Evolutionary conservation across 2,113 vertebrate species (phyloP).

Genomic region (Rana temporaria): DNA sequence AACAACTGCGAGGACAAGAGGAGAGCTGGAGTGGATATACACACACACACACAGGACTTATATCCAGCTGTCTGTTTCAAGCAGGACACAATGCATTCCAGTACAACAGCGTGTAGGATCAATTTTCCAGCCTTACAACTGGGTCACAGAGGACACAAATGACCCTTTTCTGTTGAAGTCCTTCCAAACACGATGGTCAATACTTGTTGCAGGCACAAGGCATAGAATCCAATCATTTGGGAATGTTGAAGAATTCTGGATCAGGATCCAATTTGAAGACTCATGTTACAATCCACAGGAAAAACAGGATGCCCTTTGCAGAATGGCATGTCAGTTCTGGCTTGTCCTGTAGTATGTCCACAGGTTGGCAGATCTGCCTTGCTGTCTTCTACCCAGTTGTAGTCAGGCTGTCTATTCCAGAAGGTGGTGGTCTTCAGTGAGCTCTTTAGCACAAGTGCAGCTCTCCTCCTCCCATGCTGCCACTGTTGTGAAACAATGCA

Average conservation of each 20-base stretch:
- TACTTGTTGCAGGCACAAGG: neutral
- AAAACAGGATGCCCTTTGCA: constrained; percentile 13
- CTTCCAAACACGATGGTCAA: constrained; percentile 15
- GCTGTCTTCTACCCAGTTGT: neutral
- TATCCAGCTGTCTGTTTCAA: constrained; percentile 54
- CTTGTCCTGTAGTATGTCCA: constrained; percentile 20
- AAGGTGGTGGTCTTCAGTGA: constrained; percentile 14
- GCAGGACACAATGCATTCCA: constrained; percentile 57
- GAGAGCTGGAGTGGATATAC: constrained; percentile 37
- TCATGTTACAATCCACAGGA: constrained; percentile 22
- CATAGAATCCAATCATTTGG: constrained; percentile 3
- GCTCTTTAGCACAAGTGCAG: constrained; percentile 49
- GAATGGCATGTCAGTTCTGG: constrained; percentile 39
- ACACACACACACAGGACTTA: constrained; percentile 46
- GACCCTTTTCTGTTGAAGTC: constrained; percentile 5
- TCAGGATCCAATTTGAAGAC: constrained; percentile 8
- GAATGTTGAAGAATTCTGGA: constrained; percentile 5
- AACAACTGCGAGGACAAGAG: constrained; percentile 39
- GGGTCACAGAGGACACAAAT: constrained; percentile 40
- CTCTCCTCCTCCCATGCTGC: constrained; percentile 34
- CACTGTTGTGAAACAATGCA: constrained; percentile 48
- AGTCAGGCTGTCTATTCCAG: constrained; percentile 37
- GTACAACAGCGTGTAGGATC: constrained; percentile 26
- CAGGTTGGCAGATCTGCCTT: neutral
- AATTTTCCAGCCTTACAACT: constrained; percentile 43